Conservation (phyloP, 1,140 invertebrate genomes). For the Neodiprion virginianus region DNA sequence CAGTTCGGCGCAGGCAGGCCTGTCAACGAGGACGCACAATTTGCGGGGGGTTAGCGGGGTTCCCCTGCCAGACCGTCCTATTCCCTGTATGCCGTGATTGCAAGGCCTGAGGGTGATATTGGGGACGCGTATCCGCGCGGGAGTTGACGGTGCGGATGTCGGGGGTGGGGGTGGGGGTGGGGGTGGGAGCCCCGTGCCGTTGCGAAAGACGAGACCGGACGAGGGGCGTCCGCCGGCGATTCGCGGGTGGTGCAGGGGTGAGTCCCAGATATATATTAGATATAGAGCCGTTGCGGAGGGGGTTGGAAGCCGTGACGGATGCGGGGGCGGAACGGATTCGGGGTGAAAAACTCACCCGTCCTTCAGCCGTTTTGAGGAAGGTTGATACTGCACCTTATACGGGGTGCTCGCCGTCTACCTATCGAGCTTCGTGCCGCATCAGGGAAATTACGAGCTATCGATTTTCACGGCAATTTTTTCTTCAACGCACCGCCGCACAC, state of each 20-base stretch:
- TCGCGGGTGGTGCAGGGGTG: neutral
- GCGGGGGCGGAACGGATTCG: neutral
- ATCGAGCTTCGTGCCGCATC: neutral
- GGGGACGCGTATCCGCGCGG: slow-evolving; percentile 46
- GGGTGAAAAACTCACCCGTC: neutral
- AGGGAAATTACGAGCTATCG: neutral
- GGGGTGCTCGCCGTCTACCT: neutral
- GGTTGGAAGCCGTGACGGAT: neutral
- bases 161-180: neutral
- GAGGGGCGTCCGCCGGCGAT: neutral
- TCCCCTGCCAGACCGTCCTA: slow-evolving; percentile 43
- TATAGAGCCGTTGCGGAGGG: neutral
- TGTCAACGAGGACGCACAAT: slow-evolving; percentile 56
- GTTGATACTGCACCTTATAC: neutral
- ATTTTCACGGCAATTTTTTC: neutral
- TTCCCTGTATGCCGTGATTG: slow-evolving; percentile 58
- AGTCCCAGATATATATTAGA: slow-evolving; percentile 1
- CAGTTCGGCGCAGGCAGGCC: slow-evolving; percentile 44
- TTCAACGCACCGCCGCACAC: neutral
- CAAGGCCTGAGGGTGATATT: slow-evolving; percentile 55
- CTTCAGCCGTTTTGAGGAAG: neutral
- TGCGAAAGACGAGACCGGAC: slow-evolving; percentile 6
- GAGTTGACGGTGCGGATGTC: slow-evolving; percentile 3
- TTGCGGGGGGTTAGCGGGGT: slow-evolving; percentile 47
- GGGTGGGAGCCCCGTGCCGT: neutral